A percentile compares a stretch with the other conserved stretches of the same genome.
phyloP scores from a whole-genome alignment of 2,113 vertebrate species.

The Epinephelus moara region DNA sequence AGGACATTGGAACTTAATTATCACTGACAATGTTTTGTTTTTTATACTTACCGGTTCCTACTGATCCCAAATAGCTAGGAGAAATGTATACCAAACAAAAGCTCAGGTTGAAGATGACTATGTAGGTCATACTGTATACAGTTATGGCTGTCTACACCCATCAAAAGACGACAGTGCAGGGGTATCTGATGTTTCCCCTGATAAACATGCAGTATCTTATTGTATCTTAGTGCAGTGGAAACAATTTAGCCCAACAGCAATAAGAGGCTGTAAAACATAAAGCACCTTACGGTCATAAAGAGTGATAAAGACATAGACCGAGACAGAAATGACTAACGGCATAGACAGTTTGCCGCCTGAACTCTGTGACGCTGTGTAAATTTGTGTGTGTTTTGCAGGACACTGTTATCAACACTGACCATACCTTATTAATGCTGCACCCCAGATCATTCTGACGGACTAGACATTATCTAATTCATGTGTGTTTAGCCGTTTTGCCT shows the following conservation, averaged over 20 bases:
- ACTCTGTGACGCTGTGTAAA: slow-evolving; percentile 2
- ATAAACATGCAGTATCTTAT: background rate
- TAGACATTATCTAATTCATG: slow-evolving; percentile 48
- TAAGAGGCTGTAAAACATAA: slow-evolving; percentile 24
- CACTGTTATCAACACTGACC: slow-evolving; percentile 64
- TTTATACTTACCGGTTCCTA: no score
- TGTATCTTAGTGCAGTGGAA: background rate
- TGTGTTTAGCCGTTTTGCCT: slow-evolving; percentile 16
- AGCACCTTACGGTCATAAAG: slow-evolving; percentile 21
- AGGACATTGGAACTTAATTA: no score
- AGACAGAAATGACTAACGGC: slow-evolving; percentile 29
- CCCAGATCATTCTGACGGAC: slow-evolving; percentile 17
- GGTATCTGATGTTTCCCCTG: background rate
- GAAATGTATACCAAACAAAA: no score
- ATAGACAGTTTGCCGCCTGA: slow-evolving; percentile 31
- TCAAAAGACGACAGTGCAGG: background rate
- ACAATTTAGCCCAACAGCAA: background rate
- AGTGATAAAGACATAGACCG: slow-evolving; percentile 38
- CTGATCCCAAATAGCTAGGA: no score
- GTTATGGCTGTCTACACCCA: background rate
- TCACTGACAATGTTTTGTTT: no score
- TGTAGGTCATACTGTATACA: background rate
- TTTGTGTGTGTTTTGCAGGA: slow-evolving; percentile 31
- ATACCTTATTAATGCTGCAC: slow-evolving; percentile 52
- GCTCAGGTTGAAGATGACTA: background rate